phyloP scores from a whole-genome alignment of 2,113 vertebrate species.

The Leuciscus idus region DNA sequence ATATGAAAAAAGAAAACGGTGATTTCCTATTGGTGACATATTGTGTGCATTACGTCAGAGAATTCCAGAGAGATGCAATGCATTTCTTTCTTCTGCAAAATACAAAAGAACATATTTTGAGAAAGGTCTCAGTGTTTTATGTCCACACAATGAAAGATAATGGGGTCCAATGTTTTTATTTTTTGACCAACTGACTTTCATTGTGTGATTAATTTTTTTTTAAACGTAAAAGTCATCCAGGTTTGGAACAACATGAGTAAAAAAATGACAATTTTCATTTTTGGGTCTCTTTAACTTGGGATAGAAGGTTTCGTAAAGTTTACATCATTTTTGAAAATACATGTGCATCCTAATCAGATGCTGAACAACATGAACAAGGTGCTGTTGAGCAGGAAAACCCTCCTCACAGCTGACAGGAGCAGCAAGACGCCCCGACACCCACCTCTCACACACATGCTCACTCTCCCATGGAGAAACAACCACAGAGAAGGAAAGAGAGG shows the following conservation, averaged over 20 bases:
- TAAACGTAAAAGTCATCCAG: neutral
- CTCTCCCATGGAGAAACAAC: slow-evolving; percentile 19
- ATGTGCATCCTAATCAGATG: neutral
- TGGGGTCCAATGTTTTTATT: neutral
- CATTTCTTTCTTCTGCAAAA: neutral
- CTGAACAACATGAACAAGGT: neutral
- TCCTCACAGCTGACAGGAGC: slow-evolving; percentile 24
- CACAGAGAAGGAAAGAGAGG: slow-evolving; percentile 25
- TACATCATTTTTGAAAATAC: neutral
- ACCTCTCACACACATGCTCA: slow-evolving; percentile 23
- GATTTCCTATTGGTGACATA: no score
- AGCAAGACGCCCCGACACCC: neutral
- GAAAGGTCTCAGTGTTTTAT: neutral
- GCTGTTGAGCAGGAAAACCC: slow-evolving; percentile 6
- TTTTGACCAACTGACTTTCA: neutral
- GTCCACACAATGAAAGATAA: neutral
- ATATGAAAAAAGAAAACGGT: no score
- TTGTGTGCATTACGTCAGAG: neutral
- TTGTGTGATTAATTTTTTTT: neutral
- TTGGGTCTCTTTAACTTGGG: neutral
- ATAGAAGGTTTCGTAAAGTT: neutral
- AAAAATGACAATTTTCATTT: neutral
- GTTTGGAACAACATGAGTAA: neutral
- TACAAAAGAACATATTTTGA: neutral
- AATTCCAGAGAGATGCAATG: neutral